These are phyloP conservation scores for Bergia puertoricense DNA, from an alignment of 92 coral and sea anemone genomes.

Conservation along the genomic window DNA sequence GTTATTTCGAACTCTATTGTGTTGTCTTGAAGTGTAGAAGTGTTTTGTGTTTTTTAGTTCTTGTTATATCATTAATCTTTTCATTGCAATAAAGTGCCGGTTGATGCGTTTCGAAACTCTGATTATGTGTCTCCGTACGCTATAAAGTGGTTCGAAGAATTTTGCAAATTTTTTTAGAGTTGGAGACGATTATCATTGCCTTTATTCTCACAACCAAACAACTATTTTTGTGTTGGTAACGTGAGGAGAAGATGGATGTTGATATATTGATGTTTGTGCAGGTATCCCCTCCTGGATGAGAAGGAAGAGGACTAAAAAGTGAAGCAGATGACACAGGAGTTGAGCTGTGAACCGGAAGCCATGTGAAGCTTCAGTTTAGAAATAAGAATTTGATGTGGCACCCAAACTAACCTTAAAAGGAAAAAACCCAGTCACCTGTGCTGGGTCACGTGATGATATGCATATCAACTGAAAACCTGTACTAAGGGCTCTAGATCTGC, in stretches of 20 bases:
- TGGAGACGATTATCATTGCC: no score
- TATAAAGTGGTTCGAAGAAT: not conserved
- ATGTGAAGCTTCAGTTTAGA: not conserved
- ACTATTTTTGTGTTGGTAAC: no score
- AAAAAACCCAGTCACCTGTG: not conserved
- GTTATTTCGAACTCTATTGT: no score
- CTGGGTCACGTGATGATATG: not conserved
- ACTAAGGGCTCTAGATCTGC: not conserved
- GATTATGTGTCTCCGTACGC: not conserved
- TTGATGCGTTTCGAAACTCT: no score
- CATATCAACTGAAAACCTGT: not conserved
- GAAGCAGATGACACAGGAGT: not conserved
- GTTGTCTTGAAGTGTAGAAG: not conserved
- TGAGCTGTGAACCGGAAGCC: not conserved
- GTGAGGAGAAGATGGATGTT: no score
- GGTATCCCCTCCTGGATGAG: slow-evolving; percentile 81
- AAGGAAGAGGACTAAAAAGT: slow-evolving; percentile 67
- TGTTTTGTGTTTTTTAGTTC: not conserved
- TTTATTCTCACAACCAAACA: no score
- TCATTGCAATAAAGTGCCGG: no score
- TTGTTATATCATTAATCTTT: no score
- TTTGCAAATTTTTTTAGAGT: not conserved
- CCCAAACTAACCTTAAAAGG: not conserved
- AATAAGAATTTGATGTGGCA: not conserved
- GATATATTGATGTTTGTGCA: slow-evolving; percentile 32